Evolutionary conservation across 2,888 invertebrate genomes (phyloP).

Genomic region (Drosophila cognata): DNA sequence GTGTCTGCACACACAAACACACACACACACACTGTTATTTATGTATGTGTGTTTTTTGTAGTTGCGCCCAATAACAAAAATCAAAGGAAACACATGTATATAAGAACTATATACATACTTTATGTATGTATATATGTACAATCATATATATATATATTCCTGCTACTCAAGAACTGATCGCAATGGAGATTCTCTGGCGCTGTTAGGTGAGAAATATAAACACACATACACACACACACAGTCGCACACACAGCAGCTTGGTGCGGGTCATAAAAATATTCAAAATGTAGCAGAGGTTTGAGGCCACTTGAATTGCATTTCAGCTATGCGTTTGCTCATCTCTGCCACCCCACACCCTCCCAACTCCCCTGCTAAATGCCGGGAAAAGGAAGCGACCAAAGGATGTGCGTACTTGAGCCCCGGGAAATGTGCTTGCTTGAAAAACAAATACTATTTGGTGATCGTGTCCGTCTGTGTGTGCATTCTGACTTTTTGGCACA

Average conservation of each 20-base stretch:
- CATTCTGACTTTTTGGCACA: constrained; percentile 60
- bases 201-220: constrained; percentile 66
- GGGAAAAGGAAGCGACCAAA: constrained; percentile 52
- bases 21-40: constrained; percentile 4
- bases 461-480: background rate
- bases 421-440: constrained; percentile 48
- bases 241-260: constrained; percentile 21
- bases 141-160: constrained; percentile 12
- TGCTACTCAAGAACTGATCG: constrained; percentile 16
- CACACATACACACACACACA: constrained; percentile 7
- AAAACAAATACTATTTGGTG: constrained; percentile 34
- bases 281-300: constrained; percentile 19
- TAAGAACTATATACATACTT: constrained; percentile 15
- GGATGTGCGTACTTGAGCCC: constrained; percentile 68
- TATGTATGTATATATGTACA: constrained; percentile 9
- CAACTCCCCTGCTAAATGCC: constrained; percentile 19
- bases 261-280: constrained; percentile 44
- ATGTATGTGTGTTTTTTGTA: constrained; percentile 14
- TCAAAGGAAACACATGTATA: constrained; percentile 47
- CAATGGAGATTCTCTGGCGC: constrained; percentile 31
- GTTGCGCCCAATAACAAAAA: constrained; percentile 31
- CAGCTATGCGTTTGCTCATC: constrained; percentile 21
- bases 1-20: constrained; percentile 53
- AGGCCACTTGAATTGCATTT: constrained; percentile 47
- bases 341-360: rapidly evolving